A percentile compares a stretch with the other conserved stretches of the same genome.
Conservation (phyloP, 2,888 invertebrate species). For the Spodoptera littoralis region DNA sequence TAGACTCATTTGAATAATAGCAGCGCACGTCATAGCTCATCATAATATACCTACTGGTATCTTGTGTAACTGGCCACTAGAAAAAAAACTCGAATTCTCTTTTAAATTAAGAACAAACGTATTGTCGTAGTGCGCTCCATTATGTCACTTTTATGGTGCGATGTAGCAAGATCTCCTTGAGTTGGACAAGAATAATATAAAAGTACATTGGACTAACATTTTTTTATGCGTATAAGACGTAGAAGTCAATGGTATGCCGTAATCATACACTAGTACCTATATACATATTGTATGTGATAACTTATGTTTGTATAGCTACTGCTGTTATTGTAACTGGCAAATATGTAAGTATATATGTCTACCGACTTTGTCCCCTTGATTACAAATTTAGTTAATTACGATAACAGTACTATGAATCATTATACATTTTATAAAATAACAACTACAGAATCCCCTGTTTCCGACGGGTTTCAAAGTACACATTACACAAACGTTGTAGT, state of each 20-base stretch:
- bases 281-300: constrained; percentile 26
- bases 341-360: neutral
- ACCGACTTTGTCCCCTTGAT: constrained; percentile 16
- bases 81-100: constrained; percentile 15
- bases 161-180: constrained; percentile 13
- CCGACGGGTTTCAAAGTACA: constrained; percentile 1
- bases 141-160: constrained; percentile 9
- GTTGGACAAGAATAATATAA: constrained; percentile 6
- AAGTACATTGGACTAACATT: constrained; percentile 17
- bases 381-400: constrained; percentile 15
- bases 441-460: neutral
- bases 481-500: too few species aligned
- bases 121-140: constrained; percentile 8
- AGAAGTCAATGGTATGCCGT: constrained; percentile 39
- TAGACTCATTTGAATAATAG: constrained; percentile 57
- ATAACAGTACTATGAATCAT: constrained; percentile 7
- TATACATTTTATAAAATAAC: neutral
- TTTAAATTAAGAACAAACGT: constrained; percentile 18
- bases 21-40: constrained; percentile 43
- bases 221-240: constrained; percentile 21
- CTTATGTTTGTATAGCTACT: constrained; percentile 38
- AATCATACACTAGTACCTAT: constrained; percentile 13
- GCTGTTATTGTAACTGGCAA: constrained; percentile 16
- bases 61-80: constrained; percentile 4
- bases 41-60: constrained; percentile 3